These are phyloP conservation scores for Muscina levida DNA, from an alignment of 2,888 invertebrate species.

Conservation along the genomic window DNA sequence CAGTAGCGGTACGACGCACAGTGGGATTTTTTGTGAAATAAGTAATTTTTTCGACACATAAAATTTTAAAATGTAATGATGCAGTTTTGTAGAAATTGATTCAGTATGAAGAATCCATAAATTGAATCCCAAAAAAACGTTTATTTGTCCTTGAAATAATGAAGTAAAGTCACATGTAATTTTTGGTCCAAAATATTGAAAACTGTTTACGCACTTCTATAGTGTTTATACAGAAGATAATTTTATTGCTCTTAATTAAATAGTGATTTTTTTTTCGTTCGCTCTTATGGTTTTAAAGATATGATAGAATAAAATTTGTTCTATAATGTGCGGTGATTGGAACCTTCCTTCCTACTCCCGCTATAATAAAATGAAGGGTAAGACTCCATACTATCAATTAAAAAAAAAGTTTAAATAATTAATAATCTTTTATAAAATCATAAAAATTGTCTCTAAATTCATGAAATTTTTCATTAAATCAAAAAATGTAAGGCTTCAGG, in stretches of 20 bases:
- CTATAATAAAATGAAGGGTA: slow-evolving; percentile 16
- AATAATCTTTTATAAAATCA: neutral
- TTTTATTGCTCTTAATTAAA: too few relatives aligned
- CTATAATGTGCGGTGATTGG: neutral
- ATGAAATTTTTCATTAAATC: neutral
- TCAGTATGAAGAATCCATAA: neutral
- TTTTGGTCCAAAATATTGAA: neutral
- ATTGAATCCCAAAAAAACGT: slow-evolving; percentile 6
- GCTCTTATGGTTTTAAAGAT: neutral
- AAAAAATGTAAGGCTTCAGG: neutral
- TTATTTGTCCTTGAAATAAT: neutral
- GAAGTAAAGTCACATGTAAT: neutral
- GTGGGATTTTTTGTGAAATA: too few relatives aligned
- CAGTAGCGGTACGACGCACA: neutral
- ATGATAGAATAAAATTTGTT: slow-evolving; percentile 18
- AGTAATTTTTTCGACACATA: too few relatives aligned
- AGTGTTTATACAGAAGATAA: too few relatives aligned
- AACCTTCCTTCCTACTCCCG: neutral
- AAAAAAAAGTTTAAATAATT: neutral
- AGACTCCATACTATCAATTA: slow-evolving; percentile 9
- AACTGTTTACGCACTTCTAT: too few relatives aligned
- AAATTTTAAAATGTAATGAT: too few relatives aligned
- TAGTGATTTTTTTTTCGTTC: neutral
- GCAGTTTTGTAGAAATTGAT: too few relatives aligned
- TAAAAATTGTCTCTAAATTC: neutral